Conservation (phyloP, 2,113 vertebrate species). For the Tupaia tana region DNA sequence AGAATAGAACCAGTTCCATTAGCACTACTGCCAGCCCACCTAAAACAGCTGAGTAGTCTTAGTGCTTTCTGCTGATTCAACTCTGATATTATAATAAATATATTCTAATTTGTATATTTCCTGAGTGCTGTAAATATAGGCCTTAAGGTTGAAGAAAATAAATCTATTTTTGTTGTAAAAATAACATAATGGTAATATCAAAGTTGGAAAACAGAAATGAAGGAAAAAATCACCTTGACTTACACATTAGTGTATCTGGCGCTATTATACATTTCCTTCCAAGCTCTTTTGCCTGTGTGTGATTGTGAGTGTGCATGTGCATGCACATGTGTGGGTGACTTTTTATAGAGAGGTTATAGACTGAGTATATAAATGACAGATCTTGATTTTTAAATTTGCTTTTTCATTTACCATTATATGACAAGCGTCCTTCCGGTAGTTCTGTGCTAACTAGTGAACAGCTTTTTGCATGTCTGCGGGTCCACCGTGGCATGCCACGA, state of each 20-base stretch:
- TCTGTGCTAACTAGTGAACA: background rate
- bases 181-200: background rate
- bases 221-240: background rate
- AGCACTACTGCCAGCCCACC: background rate
- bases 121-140: background rate
- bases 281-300: background rate
- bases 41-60: background rate
- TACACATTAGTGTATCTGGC: background rate
- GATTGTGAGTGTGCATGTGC: background rate
- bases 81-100: too few species aligned
- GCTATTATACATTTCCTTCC: background rate
- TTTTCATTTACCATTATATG: background rate
- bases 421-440: constrained; percentile 33
- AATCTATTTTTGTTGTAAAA: constrained; percentile 52
- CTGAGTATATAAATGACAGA: background rate
- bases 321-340: background rate
- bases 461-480: background rate
- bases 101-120: background rate
- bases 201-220: constrained; percentile 60
- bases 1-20: background rate
- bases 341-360: background rate
- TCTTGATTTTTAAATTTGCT: background rate
- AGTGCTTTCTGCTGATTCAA: background rate
- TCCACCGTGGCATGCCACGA: background rate
- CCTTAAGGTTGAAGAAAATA: constrained; percentile 9